Percentiles rank a stretch among this genome's conserved stretches.
Conservation (phyloP, 2,888 invertebrate genomes). For the Lithophane semibrunnea region DNA sequence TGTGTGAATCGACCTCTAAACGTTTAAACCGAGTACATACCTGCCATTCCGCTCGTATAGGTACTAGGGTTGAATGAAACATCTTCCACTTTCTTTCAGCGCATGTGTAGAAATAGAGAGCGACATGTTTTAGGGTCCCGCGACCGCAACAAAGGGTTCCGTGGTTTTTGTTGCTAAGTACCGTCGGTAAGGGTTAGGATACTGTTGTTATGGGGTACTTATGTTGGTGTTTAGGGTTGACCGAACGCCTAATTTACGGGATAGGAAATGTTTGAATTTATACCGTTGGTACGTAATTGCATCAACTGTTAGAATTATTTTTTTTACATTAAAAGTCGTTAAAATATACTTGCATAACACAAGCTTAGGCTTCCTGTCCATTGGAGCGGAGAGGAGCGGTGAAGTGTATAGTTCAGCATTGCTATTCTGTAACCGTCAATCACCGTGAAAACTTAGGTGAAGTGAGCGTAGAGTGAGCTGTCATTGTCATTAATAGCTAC, state of each 20-base stretch:
- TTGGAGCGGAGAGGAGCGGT: background rate
- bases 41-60: slow-evolving; percentile 21
- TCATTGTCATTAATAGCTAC: too few species aligned
- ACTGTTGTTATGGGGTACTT: slow-evolving; percentile 1
- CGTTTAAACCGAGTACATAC: slow-evolving; percentile 12
- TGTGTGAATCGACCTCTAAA: too few species aligned
- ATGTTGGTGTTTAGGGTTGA: slow-evolving; percentile 6
- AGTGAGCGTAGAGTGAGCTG: too few species aligned
- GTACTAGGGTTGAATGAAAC: slow-evolving; percentile 47
- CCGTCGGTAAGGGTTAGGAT: background rate
- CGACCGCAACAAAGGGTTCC: slow-evolving; percentile 39
- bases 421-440: too few species aligned
- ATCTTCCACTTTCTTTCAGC: slow-evolving; percentile 49
- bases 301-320: background rate
- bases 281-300: background rate
- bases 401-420: background rate
- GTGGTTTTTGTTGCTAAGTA: slow-evolving; percentile 37
- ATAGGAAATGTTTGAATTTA: background rate
- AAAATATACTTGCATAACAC: background rate
- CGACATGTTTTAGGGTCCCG: slow-evolving; percentile 34
- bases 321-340: too few species aligned
- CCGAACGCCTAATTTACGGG: background rate
- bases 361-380: background rate
- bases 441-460: too few species aligned
- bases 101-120: slow-evolving; percentile 50